Evolutionary conservation across 2,113 vertebrate genomes (phyloP).

Genomic region (Fulmarus glacialis): DNA sequence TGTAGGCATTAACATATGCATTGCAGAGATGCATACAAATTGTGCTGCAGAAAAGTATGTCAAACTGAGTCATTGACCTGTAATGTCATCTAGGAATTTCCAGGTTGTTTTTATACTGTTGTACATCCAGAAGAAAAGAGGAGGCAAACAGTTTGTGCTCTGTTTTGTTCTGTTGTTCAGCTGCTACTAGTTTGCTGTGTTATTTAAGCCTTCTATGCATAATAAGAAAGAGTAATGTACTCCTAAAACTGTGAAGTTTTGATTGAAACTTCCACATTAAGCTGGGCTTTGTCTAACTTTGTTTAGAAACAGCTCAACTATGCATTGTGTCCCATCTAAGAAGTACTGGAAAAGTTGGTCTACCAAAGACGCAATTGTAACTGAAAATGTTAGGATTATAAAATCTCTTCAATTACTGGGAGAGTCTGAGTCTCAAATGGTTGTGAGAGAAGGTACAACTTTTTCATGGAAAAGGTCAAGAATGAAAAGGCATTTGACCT

Average conservation of each 20-base stretch:
- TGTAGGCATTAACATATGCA: not conserved
- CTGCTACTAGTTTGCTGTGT: not conserved
- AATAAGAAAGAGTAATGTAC: not conserved
- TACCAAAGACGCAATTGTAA: not conserved
- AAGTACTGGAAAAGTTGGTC: not conserved
- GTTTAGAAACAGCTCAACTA: not conserved
- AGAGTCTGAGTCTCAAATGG: not conserved
- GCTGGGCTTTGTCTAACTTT: rapidly evolving
- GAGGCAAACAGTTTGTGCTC: not conserved
- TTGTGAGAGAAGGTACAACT: not conserved
- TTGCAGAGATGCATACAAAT: not conserved
- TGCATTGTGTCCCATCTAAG: not conserved
- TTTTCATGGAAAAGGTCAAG: not conserved
- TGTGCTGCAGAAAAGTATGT: not conserved
- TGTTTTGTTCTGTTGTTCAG: not conserved
- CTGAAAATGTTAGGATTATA: not conserved
- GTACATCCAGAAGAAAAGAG: not conserved
- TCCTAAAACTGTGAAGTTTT: not conserved
- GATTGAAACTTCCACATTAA: not conserved
- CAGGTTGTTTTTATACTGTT: not conserved
- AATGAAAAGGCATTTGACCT: not conserved
- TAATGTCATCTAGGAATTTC: not conserved
- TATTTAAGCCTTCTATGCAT: not conserved
- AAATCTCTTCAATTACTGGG: not conserved
- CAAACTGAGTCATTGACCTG: not conserved